A percentile compares a stretch with the other conserved stretches of the same genome.
Evolutionary conservation across 2,888 invertebrate species (phyloP).

Genomic region (Drosophila fungiperda): DNA sequence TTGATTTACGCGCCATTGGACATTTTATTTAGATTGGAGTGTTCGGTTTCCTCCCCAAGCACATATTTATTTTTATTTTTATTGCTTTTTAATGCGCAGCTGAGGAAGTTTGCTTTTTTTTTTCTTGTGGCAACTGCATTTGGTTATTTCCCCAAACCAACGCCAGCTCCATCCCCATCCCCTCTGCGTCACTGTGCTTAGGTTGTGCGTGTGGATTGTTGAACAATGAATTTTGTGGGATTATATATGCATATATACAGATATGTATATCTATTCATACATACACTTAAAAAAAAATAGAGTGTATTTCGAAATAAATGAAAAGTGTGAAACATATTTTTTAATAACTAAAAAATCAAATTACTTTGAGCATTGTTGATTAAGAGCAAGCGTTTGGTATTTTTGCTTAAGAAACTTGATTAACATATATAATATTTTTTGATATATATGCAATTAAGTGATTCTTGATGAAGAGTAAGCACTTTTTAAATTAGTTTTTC

Average conservation of each 20-base stretch:
- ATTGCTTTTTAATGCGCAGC: constrained; percentile 82
- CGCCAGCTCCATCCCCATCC: neutral
- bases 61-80: constrained; percentile 79
- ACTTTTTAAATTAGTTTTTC: neutral
- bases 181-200: constrained; percentile 25
- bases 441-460: too few species aligned
- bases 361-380: neutral
- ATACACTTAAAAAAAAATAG: neutral
- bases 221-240: constrained; percentile 76
- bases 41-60: constrained; percentile 58
- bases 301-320: neutral
- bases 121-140: constrained; percentile 58
- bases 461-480: neutral
- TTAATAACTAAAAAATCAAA: neutral
- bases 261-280: constrained; percentile 15
- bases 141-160: constrained; percentile 17
- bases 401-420: neutral
- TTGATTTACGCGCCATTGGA: constrained; percentile 80
- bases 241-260: constrained; percentile 54
- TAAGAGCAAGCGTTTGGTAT: neutral
- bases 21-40: constrained; percentile 69
- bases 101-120: constrained; percentile 67
- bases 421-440: neutral
- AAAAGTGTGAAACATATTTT: neutral
- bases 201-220: constrained; percentile 61